phyloP scores from a whole-genome alignment of 2,797 vertebrate genomes.

The Cryptoblepharus egeriae region DNA sequence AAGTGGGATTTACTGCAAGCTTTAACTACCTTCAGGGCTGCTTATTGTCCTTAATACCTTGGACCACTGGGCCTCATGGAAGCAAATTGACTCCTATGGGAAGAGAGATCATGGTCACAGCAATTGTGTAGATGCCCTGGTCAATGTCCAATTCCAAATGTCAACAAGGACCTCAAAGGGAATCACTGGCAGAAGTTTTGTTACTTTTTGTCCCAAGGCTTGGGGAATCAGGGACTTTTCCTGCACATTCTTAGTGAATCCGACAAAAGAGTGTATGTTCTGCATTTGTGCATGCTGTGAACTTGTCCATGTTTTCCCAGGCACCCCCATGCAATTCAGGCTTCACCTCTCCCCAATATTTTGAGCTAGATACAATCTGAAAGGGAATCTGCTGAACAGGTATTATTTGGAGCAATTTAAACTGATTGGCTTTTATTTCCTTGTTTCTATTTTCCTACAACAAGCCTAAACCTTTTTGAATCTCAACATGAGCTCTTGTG shows the following conservation, averaged over 20 bases:
- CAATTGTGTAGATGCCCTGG: no score
- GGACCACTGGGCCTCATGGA: no score
- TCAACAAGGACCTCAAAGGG: no score
- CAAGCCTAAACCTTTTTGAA: neutral
- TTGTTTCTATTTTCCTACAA: conserved; percentile 3
- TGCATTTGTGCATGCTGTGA: neutral
- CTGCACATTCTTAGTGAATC: neutral
- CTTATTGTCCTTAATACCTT: no score
- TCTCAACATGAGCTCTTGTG: neutral
- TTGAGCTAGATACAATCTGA: neutral
- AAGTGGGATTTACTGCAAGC: no score
- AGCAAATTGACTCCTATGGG: no score
- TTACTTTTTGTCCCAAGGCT: neutral
- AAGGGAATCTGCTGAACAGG: neutral
- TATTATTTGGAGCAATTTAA: conserved; percentile 6
- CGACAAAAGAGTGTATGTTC: neutral
- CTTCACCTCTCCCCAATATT: neutral
- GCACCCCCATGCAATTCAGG: neutral
- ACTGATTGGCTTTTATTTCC: neutral
- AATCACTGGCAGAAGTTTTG: no score
- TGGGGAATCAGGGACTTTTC: neutral
- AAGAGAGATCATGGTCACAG: no score
- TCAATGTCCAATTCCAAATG: no score
- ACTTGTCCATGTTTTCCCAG: neutral
- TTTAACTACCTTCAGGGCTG: no score